These are phyloP conservation scores for Pantherophis guttatus DNA, from an alignment of 2,113 vertebrate species.

Conservation along the genomic window DNA sequence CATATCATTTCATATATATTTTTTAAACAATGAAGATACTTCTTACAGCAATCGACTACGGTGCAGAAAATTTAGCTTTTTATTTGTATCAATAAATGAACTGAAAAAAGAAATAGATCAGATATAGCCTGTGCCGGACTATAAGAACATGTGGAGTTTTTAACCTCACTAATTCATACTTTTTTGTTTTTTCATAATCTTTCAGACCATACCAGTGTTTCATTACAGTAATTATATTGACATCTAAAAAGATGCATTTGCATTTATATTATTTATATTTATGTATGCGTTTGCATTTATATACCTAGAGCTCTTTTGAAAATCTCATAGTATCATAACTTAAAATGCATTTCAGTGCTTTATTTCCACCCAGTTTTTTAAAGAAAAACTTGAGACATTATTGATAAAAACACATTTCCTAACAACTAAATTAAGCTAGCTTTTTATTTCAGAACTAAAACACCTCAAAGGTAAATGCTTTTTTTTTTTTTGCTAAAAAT, in stretches of 20 bases:
- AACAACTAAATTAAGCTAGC: background rate
- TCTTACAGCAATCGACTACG: background rate
- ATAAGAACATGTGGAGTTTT: background rate
- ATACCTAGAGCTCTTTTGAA: background rate
- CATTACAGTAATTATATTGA: background rate
- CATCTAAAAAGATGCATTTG: background rate
- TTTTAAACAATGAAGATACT: background rate
- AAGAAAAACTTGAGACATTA: background rate
- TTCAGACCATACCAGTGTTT: background rate
- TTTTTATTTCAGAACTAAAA: background rate
- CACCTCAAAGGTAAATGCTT: background rate
- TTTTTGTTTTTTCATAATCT: background rate
- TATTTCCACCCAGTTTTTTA: background rate
- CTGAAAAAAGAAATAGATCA: background rate
- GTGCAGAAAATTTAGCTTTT: background rate
- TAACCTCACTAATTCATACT: background rate
- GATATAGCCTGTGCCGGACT: too few relatives aligned
- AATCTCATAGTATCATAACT: background rate
- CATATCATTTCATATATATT: background rate
- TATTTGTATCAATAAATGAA: background rate
- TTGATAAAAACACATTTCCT: background rate
- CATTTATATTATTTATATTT: too few relatives aligned
- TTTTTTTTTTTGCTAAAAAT: background rate
- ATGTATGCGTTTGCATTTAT: background rate
- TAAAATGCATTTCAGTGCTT: background rate